Base-by-base conservation (phyloP, 1,140 invertebrate genomes). In the Andricus grossulariae region DNA sequence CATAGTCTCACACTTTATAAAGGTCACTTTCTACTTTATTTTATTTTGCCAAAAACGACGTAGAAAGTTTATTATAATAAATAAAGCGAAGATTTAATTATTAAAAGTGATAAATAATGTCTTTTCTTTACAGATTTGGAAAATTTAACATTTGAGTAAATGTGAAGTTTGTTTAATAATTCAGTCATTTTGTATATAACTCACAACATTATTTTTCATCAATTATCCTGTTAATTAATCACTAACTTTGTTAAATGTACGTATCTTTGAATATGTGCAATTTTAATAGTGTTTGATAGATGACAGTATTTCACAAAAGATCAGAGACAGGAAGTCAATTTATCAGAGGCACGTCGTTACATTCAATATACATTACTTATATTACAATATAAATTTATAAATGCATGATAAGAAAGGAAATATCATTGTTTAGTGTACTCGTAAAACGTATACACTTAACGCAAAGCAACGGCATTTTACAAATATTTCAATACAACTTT, bases 301-400 rank as follows among this genome's bases (percentile, higher is more conserved):
- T 71, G 15, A 21, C 13, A 60, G 19, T 60, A 25, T 60, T 72
- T 8, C 18, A 19, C 18, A 66, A 39, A 39, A 66, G 21, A 66
- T 39, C 32, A 39, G 16, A 32, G 6, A 15, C 11, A 72, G 8
- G 18, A 50, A 50, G 50, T 25, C 39, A 18, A 50, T 50, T 72
- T 72, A 8, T 72, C 39, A 72, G 50, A 72, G 45, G 45, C 45
- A 72, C 45, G 16, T 72, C 7, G 21, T 50, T 72, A 50, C 71
- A 72, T 72, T 52, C 45, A 72, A 72, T 72, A 50, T 72, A 72
- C 45, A 72, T 72, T 51, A 52, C n/a, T 73, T 52, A 73, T 73
- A 54, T 55, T 73, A 66, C 60, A 66, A 45, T 66, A 39, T 16
- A 66, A 66, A 66, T 66, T 66, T 39, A n/a, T 66, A 66, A 66